Evolutionary conservation across 2,113 vertebrate genomes (phyloP), one percentile per base, ranked within the genome.

Genomic region (Solenodon paradoxus): DNA sequence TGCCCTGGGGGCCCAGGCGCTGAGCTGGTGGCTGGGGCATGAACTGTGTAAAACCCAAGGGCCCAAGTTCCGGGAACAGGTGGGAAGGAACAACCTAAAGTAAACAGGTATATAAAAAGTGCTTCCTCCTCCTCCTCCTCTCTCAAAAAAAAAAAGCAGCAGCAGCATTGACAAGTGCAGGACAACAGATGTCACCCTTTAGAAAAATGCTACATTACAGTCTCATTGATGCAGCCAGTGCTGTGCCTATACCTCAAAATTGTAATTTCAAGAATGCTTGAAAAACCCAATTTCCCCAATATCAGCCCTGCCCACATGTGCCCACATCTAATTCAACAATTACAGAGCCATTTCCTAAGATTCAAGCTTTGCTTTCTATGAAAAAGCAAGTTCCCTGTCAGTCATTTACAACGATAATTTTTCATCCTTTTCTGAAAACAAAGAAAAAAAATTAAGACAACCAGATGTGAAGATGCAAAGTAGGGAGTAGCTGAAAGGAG

Each of bases 381-480:
- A 55, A 92, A 79, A 74, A n/a, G 5, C 47, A 84, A 72, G 42
- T 47, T 63, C 5, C 17, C 11, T 20, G 6, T 24, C 16, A 47
- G 32, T 92, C 53, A 26, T 42, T 63, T 69, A n/a, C 2, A 8
- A 13, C 10, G 78, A 83, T 9, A 19, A 71, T 45, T 80, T 49
- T 74, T 86, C 30, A 61, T 63, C 24, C 35, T 84, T 88, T 93
- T 77, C 63, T 69, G 3, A 85, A 90, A 93, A 86, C 45, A 82
- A 88, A 90, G n/a, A 72, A 13, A 77, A 95, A 89, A 88, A 92
- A 59, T 51, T 35, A 81, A 35, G 42, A 55, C 61, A 90, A 94
- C 13, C 30, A 71, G 42, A 28, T 16, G 57, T 30, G 7, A 45
- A 35, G 63, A 16, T 61, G 38, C 63, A 79, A 87, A 77, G n/a